A percentile compares a stretch with the other conserved stretches of the same genome.
Conservation (phyloP, 1,140 invertebrate genomes). For the Drosophila saltans region DNA sequence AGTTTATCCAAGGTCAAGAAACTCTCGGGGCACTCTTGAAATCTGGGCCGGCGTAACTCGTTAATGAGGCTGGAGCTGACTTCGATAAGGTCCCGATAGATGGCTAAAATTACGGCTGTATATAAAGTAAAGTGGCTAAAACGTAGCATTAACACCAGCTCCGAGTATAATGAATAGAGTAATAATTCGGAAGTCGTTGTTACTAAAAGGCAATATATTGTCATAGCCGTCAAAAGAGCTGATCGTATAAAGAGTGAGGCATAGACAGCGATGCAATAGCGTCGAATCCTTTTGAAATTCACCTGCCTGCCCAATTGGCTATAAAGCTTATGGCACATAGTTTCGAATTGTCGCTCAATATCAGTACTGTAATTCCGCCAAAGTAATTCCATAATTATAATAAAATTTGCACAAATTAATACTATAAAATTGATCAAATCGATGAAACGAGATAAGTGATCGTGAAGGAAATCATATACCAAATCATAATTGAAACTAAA, state of each 20-base stretch:
- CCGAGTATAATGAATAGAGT: slow-evolving; percentile 41
- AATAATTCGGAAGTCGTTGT: slow-evolving; percentile 9
- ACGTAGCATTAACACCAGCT: slow-evolving; percentile 39
- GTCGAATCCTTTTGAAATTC: slow-evolving; percentile 22
- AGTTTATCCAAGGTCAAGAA: slow-evolving; percentile 23
- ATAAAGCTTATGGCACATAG: slow-evolving; percentile 12
- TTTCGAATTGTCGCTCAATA: slow-evolving; percentile 40
- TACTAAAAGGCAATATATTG: background rate
- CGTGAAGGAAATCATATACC: slow-evolving; percentile 26
- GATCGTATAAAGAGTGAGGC: background rate
- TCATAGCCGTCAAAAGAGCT: background rate
- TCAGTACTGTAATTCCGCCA: slow-evolving; percentile 32
- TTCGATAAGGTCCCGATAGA: slow-evolving; percentile 45
- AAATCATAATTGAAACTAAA: slow-evolving; percentile 34
- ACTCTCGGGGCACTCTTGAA: slow-evolving; percentile 24
- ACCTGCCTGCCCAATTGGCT: slow-evolving; percentile 24
- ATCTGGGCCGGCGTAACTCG: slow-evolving; percentile 32
- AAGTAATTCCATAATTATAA: slow-evolving; percentile 36
- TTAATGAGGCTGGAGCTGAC: slow-evolving; percentile 16
- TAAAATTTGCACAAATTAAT: slow-evolving; percentile 11
- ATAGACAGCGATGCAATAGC: slow-evolving; percentile 32
- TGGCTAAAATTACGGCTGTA: slow-evolving; percentile 25
- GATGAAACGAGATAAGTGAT: slow-evolving; percentile 40
- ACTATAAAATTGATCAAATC: slow-evolving; percentile 38
- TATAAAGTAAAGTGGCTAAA: slow-evolving; percentile 52